Percentiles rank a stretch among this genome's conserved stretches.
Evolutionary conservation across 2,113 vertebrate genomes (phyloP).

Genomic region (Agapornis roseicollis): DNA sequence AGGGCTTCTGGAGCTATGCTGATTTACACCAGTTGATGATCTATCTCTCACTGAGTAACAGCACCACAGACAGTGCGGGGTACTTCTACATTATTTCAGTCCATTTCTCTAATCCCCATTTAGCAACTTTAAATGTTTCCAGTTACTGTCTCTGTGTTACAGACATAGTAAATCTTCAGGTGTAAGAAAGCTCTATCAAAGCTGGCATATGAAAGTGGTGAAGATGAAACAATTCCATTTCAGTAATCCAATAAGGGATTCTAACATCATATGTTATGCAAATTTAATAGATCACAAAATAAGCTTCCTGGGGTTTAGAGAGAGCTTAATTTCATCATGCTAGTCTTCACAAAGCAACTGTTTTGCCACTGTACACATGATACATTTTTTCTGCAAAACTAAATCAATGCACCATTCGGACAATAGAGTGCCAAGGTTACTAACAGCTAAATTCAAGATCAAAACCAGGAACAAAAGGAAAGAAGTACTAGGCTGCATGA

Average conservation of each 20-base stretch:
- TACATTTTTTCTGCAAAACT: not conserved
- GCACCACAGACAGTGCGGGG: not conserved
- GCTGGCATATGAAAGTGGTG: not conserved
- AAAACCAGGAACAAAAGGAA: not conserved
- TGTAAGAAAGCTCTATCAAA: not conserved
- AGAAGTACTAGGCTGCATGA: not conserved
- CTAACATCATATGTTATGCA: not conserved
- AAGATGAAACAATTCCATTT: not conserved
- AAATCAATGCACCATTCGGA: not conserved
- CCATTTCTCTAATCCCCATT: not conserved
- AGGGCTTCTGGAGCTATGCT: not conserved
- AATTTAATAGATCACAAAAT: not conserved
- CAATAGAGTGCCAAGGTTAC: not conserved
- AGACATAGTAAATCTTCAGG: not conserved
- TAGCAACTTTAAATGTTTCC: not conserved
- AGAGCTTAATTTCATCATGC: not conserved
- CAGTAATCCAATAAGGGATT: not conserved
- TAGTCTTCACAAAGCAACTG: not conserved
- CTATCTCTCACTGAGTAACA: not conserved
- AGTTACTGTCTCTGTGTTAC: not conserved
- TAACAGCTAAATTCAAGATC: not conserved
- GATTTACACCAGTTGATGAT: not conserved
- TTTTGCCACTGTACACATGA: not conserved
- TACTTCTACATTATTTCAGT: not conserved
- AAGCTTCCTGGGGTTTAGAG: not conserved